Percentiles rank a stretch among this genome's conserved stretches.
Conservation (phyloP, 23 tunicate genomes). For the Oikopleura albicans region DNA sequence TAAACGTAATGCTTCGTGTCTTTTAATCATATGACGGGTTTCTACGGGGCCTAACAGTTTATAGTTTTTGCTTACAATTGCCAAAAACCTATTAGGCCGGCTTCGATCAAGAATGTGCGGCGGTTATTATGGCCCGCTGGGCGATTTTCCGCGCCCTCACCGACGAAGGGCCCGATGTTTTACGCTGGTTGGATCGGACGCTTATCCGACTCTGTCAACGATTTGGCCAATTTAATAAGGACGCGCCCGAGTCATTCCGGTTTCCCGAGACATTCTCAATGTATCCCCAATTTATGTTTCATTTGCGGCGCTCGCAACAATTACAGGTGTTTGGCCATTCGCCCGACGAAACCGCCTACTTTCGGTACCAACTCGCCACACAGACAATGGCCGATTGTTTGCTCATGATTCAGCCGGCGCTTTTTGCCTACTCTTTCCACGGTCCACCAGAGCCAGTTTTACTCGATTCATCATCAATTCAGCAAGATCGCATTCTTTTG, state of each 20-base stretch:
- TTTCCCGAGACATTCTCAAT: slow-evolving; percentile 81
- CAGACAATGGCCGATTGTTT: slow-evolving; percentile 76
- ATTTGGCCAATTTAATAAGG: slow-evolving; percentile 76
- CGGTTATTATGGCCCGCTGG: slow-evolving; percentile 81
- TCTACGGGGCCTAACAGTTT: too few species aligned
- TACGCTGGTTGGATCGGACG: slow-evolving; percentile 85
- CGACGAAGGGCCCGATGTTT: slow-evolving; percentile 68
- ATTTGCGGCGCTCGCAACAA: slow-evolving; percentile 69
- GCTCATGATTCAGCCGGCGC: slow-evolving; percentile 85
- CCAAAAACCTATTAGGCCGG: too few species aligned
- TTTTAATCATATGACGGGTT: too few species aligned
- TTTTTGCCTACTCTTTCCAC: slow-evolving; percentile 78
- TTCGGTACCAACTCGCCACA: slow-evolving; percentile 62
- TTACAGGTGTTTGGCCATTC: slow-evolving; percentile 98
- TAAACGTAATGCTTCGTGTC: too few species aligned
- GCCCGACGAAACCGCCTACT: slow-evolving; percentile 89
- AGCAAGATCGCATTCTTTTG: slow-evolving; percentile 58
- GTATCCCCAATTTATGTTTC: slow-evolving; percentile 97
- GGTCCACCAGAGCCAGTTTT: slow-evolving; percentile 97
- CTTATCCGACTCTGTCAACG: slow-evolving; percentile 84
- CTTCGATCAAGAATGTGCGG: slow-evolving; percentile 77
- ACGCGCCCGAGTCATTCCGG: slow-evolving; percentile 58
- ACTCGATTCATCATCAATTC: slow-evolving; percentile 76
- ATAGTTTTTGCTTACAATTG: too few species aligned
- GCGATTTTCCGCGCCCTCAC: slow-evolving; percentile 49